A percentile compares a stretch with the other conserved stretches of the same genome.
Conservation (phyloP, 2,888 invertebrate genomes). For the Isoperla grammatica region DNA sequence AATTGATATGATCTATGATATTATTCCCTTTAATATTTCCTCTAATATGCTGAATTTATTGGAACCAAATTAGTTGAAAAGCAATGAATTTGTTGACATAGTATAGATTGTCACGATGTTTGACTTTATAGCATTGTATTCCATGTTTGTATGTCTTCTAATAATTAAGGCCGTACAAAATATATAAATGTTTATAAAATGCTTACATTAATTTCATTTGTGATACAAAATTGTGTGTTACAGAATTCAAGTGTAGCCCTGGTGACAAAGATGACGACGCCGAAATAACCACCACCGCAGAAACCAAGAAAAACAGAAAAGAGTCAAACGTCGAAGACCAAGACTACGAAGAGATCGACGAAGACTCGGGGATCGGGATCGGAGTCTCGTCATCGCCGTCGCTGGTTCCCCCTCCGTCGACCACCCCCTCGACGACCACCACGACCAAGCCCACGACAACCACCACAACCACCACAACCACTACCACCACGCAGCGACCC, state of each 20-base stretch:
- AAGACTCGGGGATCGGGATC: not conserved
- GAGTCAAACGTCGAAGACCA: constrained; percentile 37
- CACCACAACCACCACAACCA: constrained; percentile 34
- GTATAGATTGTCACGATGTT: too few relatives aligned
- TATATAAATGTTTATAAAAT: too few relatives aligned
- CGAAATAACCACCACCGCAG: constrained; percentile 53
- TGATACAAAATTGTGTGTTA: constrained; percentile 22
- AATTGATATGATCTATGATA: too few relatives aligned
- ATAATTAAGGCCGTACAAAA: too few relatives aligned
- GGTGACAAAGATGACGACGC: constrained; percentile 43
- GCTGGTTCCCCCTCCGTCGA: constrained; percentile 17
- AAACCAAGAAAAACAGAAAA: constrained; percentile 43
- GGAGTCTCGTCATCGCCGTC: not conserved
- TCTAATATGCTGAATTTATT: too few relatives aligned
- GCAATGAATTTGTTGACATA: too few relatives aligned
- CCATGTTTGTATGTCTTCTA: too few relatives aligned
- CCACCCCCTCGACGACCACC: constrained; percentile 15
- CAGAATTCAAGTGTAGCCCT: constrained; percentile 44
- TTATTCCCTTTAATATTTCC: too few relatives aligned
- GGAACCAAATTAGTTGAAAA: too few relatives aligned
- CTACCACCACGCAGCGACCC: constrained; percentile 36
- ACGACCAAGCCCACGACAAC: constrained; percentile 22
- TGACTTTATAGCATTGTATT: too few relatives aligned
- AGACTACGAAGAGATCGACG: not conserved
- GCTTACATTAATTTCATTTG: too few relatives aligned